Conservation (phyloP, 2,113 vertebrate species). For the Tor tambroides region DNA sequence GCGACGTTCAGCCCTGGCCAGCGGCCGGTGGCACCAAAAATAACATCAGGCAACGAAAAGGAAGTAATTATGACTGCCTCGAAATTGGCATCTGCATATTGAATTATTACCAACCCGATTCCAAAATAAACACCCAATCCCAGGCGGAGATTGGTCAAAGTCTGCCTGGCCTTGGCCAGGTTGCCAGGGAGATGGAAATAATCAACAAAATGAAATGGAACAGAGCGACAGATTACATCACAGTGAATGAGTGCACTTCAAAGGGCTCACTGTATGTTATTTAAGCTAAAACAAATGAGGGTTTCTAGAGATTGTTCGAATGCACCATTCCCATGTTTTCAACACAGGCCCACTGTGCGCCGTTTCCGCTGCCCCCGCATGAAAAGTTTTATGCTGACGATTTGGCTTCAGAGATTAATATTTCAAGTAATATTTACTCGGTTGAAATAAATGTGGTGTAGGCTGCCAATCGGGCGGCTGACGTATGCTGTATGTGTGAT, state of each 20-base stretch:
- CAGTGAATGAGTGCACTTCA: slow-evolving; percentile 13
- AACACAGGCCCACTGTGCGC: neutral
- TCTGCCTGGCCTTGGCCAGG: neutral
- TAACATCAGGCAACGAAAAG: slow-evolving; percentile 49
- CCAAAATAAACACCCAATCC: slow-evolving; percentile 24
- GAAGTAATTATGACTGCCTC: slow-evolving; percentile 37
- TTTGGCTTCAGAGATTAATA: slow-evolving; percentile 48
- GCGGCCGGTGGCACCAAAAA: slow-evolving; percentile 44
- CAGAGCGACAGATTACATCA: slow-evolving; percentile 43
- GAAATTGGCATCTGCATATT: slow-evolving; percentile 41
- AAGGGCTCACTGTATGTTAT: slow-evolving; percentile 18
- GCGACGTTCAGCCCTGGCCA: slow-evolving; percentile 15
- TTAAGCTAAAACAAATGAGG: slow-evolving; percentile 23
- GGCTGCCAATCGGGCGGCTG: neutral
- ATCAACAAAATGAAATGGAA: slow-evolving; percentile 31
- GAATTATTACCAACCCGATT: slow-evolving; percentile 43
- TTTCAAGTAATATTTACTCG: slow-evolving; percentile 30
- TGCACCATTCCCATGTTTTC: slow-evolving; percentile 13
- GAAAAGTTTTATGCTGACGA: neutral
- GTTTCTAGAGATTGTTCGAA: slow-evolving; percentile 9
- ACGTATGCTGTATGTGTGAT: slow-evolving; percentile 10
- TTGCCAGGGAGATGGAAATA: slow-evolving; percentile 34
- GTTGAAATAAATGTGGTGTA: slow-evolving; percentile 23
- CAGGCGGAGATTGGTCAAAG: slow-evolving; percentile 30
- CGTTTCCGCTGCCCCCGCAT: neutral